Base-by-base conservation (phyloP, 37 sponge, comb jelly and placozoan species). In the Cladorhizidae sp. region DNA sequence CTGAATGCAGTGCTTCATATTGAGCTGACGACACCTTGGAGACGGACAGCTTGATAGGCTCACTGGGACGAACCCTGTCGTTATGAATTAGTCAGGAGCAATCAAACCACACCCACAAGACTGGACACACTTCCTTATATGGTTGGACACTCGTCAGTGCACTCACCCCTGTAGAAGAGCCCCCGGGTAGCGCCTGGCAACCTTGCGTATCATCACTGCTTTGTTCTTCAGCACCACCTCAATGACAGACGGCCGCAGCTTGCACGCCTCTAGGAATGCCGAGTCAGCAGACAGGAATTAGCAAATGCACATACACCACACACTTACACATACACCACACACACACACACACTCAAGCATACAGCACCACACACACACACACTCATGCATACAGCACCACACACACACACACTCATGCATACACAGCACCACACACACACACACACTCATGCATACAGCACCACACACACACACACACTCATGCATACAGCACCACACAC, bases 191-290 rank as follows among this genome's bases (percentile, higher is more conserved):
- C 51, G 49, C 62, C 69, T 68, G 7, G 78, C 22, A 14, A 52
- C 72, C 57, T 92, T 92, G 49, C 62, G 84, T 11, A 92, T 42
- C 88, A 92, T 84, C 20, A 45, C 31, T 0, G 65, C 92, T 40
- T 76, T 83, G 72, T 92, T 92, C 72, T 92, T 87, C 36, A 63
- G 78, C 3, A 31, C 65, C 26, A 87, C 41, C 35, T 78, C 84
- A 67, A 92, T 84, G 32, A 87, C 69, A 15, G 88, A 92, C 43
- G 92, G 92, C 37, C 77, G 74, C 36, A 92, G 64, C 76, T 78
- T 78, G 57, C 88, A 87, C 28, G 92, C 88, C 85, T 92, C 92
- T 89, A 77, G 22, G n/a, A n/a, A n/a, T n/a, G n/a, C n/a, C n/a
- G n/a, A n/a, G n/a, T n/a, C n/a, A n/a, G n/a, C n/a, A n/a, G n/a